phyloP scores from a whole-genome alignment of 92 coral and sea anemone genomes.

The Zoanthus solanderi region DNA sequence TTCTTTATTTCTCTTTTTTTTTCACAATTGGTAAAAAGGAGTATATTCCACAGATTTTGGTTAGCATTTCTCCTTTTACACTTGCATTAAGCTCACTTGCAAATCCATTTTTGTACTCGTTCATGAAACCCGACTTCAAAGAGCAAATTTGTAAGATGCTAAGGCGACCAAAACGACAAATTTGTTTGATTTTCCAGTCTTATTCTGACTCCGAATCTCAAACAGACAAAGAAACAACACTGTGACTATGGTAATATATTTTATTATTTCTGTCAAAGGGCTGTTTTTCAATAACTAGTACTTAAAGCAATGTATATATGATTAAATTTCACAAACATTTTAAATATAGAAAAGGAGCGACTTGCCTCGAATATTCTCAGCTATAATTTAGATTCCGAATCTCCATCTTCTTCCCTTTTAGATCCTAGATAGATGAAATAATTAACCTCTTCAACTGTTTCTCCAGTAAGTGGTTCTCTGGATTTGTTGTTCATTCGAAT shows the following conservation, averaged over 20 bases:
- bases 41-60: constrained; percentile 58
- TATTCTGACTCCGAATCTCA: constrained; percentile 28
- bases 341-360: too few relatives aligned
- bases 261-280: too few relatives aligned
- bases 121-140: constrained; percentile 88
- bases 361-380: too few relatives aligned
- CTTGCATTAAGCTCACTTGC: constrained; percentile 77
- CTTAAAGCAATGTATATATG: too few relatives aligned
- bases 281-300: too few relatives aligned
- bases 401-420: too few relatives aligned
- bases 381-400: too few relatives aligned
- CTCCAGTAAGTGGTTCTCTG: too few relatives aligned
- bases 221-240: constrained; percentile 34
- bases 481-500: too few relatives aligned
- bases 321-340: too few relatives aligned
- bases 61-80: constrained; percentile 77
- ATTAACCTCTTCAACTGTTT: too few relatives aligned
- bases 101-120: constrained; percentile 81
- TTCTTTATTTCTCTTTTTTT: constrained; percentile 64
- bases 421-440: not conserved
- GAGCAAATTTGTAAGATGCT: constrained; percentile 68
- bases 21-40: constrained; percentile 32
- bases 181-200: not conserved
- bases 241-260: not conserved
- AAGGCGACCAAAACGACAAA: constrained; percentile 29